These are phyloP conservation scores for Panzeria rudis DNA, from an alignment of 2,888 invertebrate species.

Conservation along the genomic window DNA sequence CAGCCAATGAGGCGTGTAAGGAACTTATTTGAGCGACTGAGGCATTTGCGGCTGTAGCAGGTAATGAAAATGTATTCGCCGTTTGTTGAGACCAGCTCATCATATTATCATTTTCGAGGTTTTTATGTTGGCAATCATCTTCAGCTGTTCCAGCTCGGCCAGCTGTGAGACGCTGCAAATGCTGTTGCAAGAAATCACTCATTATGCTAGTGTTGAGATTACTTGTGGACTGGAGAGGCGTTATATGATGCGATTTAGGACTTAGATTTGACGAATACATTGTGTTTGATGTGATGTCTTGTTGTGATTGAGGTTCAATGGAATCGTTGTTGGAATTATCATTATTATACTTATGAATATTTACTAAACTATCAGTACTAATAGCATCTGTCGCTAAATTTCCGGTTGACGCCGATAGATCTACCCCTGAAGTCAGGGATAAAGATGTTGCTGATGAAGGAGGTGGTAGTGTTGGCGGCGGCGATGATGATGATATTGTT, in stretches of 20 bases:
- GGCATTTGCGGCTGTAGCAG: conserved; percentile 70
- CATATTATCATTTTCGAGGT: conserved; percentile 64
- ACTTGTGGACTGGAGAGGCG: conserved; percentile 42
- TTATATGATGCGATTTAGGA: conserved; percentile 32
- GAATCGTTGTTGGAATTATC: conserved; percentile 59
- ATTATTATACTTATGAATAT: conserved; percentile 77
- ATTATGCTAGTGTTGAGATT: conserved; percentile 53
- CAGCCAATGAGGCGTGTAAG: conserved; percentile 80
- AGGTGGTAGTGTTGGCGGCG: conserved; percentile 6
- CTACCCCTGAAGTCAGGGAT: conserved; percentile 42
- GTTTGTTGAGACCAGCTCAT: conserved; percentile 65
- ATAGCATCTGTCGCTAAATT: conserved; percentile 70
- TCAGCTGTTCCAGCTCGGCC: conserved; percentile 33
- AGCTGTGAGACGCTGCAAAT: conserved; percentile 53
- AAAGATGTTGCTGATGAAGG: conserved; percentile 43
- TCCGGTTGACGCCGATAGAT: conserved; percentile 52
- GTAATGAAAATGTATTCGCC: conserved; percentile 63
- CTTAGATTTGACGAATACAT: conserved; percentile 57
- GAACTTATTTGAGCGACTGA: conserved; percentile 76
- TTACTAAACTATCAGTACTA: conserved; percentile 81
- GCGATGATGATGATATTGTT: conserved; percentile 14
- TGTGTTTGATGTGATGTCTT: conserved; percentile 53
- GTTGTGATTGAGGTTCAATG: conserved; percentile 56
- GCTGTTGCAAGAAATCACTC: conserved; percentile 64
- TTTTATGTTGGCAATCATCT: conserved; percentile 63